A percentile compares a stretch with the other conserved stretches of the same genome.
Evolutionary conservation across 2,888 invertebrate genomes (phyloP).

Genomic region (Callinectes sapidus): DNA sequence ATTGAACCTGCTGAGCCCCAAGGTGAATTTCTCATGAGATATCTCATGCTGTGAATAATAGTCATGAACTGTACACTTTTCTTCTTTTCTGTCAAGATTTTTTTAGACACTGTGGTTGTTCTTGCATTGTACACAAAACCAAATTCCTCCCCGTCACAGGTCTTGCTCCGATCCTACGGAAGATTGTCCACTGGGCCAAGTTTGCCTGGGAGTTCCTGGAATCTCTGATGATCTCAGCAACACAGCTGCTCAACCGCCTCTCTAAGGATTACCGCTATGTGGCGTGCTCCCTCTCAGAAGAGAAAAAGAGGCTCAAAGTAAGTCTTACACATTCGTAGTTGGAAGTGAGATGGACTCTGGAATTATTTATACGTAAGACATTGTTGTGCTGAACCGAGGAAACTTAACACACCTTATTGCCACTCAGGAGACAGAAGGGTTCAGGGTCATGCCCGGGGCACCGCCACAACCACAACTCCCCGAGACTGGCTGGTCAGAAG

Average conservation of each 20-base stretch:
- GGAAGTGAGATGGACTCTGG: background rate
- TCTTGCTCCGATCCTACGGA: conserved; percentile 73
- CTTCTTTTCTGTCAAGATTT: too few relatives aligned
- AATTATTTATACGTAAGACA: background rate
- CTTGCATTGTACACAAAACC: background rate
- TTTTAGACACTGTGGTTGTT: too few relatives aligned
- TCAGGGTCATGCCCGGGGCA: conserved; percentile 59
- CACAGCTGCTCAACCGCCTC: conserved; percentile 88
- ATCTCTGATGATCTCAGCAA: conserved; percentile 87
- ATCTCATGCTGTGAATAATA: background rate
- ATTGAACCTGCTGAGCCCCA: conserved; percentile 71
- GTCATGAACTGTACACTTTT: background rate
- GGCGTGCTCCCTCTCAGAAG: conserved; percentile 89
- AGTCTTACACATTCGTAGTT: conserved; percentile 52
- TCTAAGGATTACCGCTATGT: conserved; percentile 97
- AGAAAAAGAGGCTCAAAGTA: conserved; percentile 92
- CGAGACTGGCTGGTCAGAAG: conserved; percentile 52
- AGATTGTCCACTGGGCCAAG: conserved; percentile 79
- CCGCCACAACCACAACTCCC: conserved; percentile 9
- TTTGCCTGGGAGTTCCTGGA: conserved; percentile 85
- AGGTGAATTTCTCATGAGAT: conserved; percentile 46
- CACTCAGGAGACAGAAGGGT: conserved; percentile 67
- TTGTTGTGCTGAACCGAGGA: background rate
- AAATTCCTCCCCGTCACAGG: conserved; percentile 38
- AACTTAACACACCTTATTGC: background rate